Evolutionary conservation across 1,140 invertebrate species (phyloP).

Genomic region (Metopolophium dirhodum): DNA sequence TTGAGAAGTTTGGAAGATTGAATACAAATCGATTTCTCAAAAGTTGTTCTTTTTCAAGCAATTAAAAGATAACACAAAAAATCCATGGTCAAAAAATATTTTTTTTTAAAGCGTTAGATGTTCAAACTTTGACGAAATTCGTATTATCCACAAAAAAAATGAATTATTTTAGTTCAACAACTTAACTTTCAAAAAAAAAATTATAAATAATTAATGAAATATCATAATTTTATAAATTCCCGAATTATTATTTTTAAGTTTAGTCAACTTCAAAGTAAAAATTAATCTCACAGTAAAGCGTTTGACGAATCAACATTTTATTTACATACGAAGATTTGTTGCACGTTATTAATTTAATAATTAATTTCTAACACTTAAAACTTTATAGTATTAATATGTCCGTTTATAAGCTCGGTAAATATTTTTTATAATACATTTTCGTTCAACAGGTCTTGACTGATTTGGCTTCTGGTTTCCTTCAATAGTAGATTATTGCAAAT

Average conservation of each 20-base stretch:
- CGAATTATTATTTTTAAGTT: not conserved
- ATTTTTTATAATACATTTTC: not conserved
- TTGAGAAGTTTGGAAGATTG: not conserved
- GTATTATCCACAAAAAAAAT: not conserved
- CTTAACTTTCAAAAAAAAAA: not conserved
- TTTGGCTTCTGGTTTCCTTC: not conserved
- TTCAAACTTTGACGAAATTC: not conserved
- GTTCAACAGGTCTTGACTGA: not conserved
- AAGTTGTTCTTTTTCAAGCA: not conserved
- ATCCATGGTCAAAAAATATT: not conserved
- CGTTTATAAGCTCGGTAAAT: not conserved
- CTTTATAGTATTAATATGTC: too few relatives aligned
- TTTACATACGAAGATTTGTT: not conserved
- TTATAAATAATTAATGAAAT: not conserved
- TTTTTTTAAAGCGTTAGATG: too few relatives aligned
- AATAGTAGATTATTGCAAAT: not conserved
- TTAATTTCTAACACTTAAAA: not conserved
- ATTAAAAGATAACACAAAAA: not conserved
- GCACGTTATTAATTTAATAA: not conserved
- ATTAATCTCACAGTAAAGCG: not conserved
- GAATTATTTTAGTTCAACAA: not conserved
- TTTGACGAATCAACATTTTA: not conserved
- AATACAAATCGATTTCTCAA: too few relatives aligned
- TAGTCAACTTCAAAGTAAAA: not conserved
- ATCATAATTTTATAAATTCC: not conserved